Evolutionary conservation across 2,113 vertebrate species (phyloP).

Genomic region (Gallinago undulata): DNA sequence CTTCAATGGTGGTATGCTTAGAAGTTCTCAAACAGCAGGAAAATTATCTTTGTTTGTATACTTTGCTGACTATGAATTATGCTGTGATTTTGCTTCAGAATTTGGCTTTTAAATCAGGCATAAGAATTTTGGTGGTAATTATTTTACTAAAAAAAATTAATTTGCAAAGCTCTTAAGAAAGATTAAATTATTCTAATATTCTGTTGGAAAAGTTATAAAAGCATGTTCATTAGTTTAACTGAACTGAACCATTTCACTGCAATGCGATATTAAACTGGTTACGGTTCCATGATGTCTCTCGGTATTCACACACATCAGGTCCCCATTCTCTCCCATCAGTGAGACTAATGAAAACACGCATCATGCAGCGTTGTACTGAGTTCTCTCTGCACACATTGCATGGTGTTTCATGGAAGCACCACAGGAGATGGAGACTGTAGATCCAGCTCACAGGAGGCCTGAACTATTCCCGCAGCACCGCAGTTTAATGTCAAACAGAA

Average conservation of each 20-base stretch:
- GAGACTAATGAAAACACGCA: neutral
- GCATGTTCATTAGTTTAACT: neutral
- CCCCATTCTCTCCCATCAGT: neutral
- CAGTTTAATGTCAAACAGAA: neutral
- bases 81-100: neutral
- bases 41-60: neutral
- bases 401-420: neutral
- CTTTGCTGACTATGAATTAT: neutral
- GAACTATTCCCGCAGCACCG: neutral
- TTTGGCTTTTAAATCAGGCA: neutral
- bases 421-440: neutral
- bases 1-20: neutral
- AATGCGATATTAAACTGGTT: fast-evolving
- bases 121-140: neutral
- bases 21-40: neutral
- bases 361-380: neutral
- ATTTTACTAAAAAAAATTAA: neutral
- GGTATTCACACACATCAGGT: neutral
- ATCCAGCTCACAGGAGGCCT: neutral
- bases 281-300: neutral
- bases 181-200: neutral
- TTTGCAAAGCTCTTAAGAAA: neutral
- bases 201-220: neutral
- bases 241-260: neutral
- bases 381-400: neutral